Evolutionary conservation across 2,888 invertebrate genomes (phyloP), one percentile per base, ranked within the genome.

Genomic region (Drosophila greeni): DNA sequence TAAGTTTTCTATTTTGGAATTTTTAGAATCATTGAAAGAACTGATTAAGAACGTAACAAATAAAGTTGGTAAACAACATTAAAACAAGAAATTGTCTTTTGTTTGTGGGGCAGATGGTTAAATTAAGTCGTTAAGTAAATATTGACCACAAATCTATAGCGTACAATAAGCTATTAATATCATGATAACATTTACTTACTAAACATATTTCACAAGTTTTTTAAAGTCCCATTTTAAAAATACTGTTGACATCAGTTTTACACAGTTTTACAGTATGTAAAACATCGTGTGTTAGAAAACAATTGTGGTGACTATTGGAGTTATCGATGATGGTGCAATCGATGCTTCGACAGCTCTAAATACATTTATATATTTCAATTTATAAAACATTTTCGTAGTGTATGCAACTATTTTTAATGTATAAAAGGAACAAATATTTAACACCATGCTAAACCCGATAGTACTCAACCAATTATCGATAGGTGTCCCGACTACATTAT

Each of bases 21-120:
- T 84, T 79, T 70, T 84, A 83, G 82, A 76, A 75, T 71, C 85
- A 85, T 82, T 81, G 84, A 87, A 86, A 87, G 87, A 87, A 86
- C 86, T 86, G 87, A 86, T 87, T 85, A 85, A 82, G 79, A 72
- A 86, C 78, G 76, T 85, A 84, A 83, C 70, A 76, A 76, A 74
- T 77, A 81, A 76, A 78, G 85, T 86, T 86, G 86, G 82, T 76
- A 80, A 76, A 75, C 84, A 77, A 86, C 85, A 78, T 74, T 76
- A 86, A 76, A 85, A 76, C 69, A 48, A 75, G 7, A 2, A 5
- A 29, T 14, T 39, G 9, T 4, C 6, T 54, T 4, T 29, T 29
- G 9, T 9, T 20, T 7, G 1, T 18, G 18, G 45, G 6, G 6
- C 24, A 29, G 11, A 1, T 29, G 29, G 9, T 11, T 29, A 29